Base-by-base conservation (phyloP, 2,113 vertebrate species). In the Trogon melanurus region DNA sequence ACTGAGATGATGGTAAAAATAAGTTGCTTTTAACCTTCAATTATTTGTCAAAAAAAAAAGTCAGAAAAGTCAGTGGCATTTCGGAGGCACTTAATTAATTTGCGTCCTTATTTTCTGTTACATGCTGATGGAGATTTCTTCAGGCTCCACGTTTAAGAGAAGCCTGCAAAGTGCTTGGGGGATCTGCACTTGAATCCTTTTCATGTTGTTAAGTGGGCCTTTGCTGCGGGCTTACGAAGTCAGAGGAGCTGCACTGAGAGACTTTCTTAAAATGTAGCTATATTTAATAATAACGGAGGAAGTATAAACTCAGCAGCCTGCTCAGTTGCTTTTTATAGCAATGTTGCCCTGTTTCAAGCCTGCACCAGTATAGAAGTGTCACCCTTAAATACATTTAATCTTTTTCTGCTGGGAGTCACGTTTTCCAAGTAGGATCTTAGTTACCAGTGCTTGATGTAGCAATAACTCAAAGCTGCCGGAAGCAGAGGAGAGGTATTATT, bases 171-270 rank as follows among this genome's bases (percentile, higher is more conserved):
- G n/a, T 78, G 79, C 83, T 89, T 22, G 51, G 93, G 93, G 84
- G 79, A 64, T 85, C 74, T 67, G 54, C 76, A 26, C 20, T 92
- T 71, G 44, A 91, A 80, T 94, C 45, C 85, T 96, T 95, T 96
- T 89, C 21, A 94, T 93, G 70, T 94, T 1, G 1, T 72, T 96
- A 93, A 92, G 73, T 41, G 30, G 38, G 88, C 32, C 34, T 88
- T 96, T 50, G 58, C 88, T 88, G 60, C 71, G 76, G 87, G 79
- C 85, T 66, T 53, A 21, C 0, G 1, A 74, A 92, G 54, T 79
- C 30, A 57, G 74, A 79, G 65, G 29, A 91, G 82, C 34, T 1
- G 8, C 64, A 74, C 60, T 53, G 47, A 56, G 38, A 85, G 36
- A 53, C 38, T n/a, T 79, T 88, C 88, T 78, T 76, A 88, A 96